These are phyloP conservation scores for Limosa lapponica DNA, from an alignment of 2,797 vertebrate species.

Conservation along the genomic window DNA sequence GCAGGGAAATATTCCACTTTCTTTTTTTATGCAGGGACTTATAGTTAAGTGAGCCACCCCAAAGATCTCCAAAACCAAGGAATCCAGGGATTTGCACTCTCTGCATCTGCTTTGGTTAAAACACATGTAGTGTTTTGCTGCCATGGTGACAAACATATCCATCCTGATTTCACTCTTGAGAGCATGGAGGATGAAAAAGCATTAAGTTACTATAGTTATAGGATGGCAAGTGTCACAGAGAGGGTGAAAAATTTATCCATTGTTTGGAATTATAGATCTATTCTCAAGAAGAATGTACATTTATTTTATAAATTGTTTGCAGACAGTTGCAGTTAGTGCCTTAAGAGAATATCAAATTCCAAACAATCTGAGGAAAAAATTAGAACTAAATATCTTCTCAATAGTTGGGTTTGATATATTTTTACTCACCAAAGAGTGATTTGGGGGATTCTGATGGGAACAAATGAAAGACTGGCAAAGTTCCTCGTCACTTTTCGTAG, in stretches of 20 bases:
- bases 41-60: neutral
- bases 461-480: neutral
- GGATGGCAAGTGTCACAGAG: neutral
- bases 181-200: neutral
- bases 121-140: conserved; percentile 20
- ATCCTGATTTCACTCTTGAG: conserved; percentile 10
- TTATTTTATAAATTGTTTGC: neutral
- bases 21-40: neutral
- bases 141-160: conserved; percentile 33
- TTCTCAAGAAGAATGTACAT: neutral
- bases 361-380: neutral
- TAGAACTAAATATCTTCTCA: neutral
- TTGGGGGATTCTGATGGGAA: neutral
- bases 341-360: conserved; percentile 35
- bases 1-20: neutral
- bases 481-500: neutral
- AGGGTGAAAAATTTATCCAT: neutral
- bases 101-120: conserved; percentile 20
- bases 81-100: neutral
- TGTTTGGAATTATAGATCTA: conserved; percentile 5
- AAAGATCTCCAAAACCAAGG: neutral
- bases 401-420: neutral
- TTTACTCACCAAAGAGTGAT: neutral
- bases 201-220: neutral
- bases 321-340: neutral